Percentiles rank a stretch among this genome's conserved stretches.
phyloP scores from a whole-genome alignment of 2,797 vertebrate species.

The Morelia viridis region DNA sequence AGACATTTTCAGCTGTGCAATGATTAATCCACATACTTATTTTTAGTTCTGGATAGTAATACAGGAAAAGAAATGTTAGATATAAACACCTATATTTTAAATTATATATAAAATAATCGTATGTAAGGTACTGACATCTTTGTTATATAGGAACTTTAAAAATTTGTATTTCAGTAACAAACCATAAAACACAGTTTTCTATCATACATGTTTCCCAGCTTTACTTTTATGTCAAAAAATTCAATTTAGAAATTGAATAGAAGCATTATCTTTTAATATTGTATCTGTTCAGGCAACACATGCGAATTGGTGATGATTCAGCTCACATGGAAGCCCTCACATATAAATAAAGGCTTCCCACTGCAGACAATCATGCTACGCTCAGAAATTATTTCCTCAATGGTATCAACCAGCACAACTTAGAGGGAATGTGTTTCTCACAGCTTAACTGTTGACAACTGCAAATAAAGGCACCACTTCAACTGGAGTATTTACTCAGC shows the following conservation, averaged over 20 bases:
- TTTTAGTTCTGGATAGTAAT: not conserved
- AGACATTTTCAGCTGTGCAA: not conserved
- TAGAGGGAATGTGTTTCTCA: not conserved
- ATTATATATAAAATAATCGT: not conserved
- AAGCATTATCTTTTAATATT: slow-evolving; percentile 30
- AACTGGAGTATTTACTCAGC: slow-evolving; percentile 22
- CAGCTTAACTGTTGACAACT: not conserved
- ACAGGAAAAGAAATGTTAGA: not conserved
- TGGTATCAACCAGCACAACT: not conserved
- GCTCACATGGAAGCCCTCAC: not conserved
- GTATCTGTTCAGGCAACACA: not conserved
- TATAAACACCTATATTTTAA: not conserved
- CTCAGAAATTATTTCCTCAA: not conserved
- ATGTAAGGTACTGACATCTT: not conserved
- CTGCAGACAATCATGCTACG: not conserved
- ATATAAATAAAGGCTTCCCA: not conserved
- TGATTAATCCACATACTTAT: not conserved
- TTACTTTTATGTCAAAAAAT: slow-evolving; percentile 28
- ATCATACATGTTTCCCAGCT: slow-evolving; percentile 9
- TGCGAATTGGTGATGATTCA: not conserved
- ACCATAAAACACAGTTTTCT: not conserved
- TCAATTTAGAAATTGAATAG: slow-evolving; percentile 14
- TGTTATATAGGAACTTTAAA: not conserved
- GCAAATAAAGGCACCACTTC: not conserved
- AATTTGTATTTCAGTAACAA: not conserved